Evolutionary conservation across 37 sponge, comb jelly and placozoan genomes (phyloP).

Genomic region (Halichondria panicea): DNA sequence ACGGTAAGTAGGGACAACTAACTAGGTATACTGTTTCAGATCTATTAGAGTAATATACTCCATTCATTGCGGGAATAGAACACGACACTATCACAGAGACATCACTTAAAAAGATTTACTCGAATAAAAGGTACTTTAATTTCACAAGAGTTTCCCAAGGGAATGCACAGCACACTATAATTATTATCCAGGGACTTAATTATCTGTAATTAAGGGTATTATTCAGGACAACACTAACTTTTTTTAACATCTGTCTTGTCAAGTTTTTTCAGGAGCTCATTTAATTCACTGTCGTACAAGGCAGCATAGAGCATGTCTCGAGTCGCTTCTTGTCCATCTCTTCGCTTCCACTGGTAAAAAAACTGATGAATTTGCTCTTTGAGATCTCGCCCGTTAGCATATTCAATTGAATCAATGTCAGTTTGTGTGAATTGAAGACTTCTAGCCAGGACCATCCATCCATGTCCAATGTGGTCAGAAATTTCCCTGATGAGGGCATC

Average conservation of each 20-base stretch:
- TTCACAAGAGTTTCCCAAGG: too few relatives aligned
- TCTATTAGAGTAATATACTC: too few relatives aligned
- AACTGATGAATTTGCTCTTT: conserved; percentile 26
- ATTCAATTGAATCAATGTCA: conserved; percentile 37
- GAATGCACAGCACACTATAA: too few relatives aligned
- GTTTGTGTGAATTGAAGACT: conserved; percentile 8
- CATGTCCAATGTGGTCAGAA: conserved; percentile 9
- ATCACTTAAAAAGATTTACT: too few relatives aligned
- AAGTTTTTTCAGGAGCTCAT: neutral
- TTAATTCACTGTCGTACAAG: conserved; percentile 9
- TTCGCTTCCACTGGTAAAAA: conserved; percentile 28
- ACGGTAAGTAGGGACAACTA: too few relatives aligned
- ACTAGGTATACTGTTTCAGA: too few relatives aligned
- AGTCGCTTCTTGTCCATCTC: conserved; percentile 14
- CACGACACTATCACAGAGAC: too few relatives aligned
- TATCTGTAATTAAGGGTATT: too few relatives aligned
- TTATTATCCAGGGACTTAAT: too few relatives aligned
- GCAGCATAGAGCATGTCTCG: conserved; percentile 7
- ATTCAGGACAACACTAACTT: too few relatives aligned
- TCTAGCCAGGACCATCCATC: conserved; percentile 43
- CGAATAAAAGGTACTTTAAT: too few relatives aligned
- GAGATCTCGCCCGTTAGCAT: conserved; percentile 1
- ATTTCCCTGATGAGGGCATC: conserved; percentile 1
- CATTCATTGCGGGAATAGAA: too few relatives aligned
- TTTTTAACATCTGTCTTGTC: neutral